Conservation (phyloP, 2,888 invertebrate species). For the Drosophila mimica region DNA sequence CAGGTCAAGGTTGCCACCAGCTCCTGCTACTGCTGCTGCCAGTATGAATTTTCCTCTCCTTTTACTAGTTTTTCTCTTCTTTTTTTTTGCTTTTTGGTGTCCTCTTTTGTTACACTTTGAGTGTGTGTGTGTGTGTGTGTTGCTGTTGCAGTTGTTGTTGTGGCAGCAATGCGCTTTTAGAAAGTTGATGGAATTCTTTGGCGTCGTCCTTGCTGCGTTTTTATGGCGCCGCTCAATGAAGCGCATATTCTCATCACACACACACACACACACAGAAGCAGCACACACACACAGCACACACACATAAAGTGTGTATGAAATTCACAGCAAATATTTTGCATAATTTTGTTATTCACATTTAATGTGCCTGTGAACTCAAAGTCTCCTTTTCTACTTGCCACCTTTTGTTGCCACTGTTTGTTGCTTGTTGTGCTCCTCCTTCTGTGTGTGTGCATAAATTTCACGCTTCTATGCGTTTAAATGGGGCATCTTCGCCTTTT, state of each 20-base stretch:
- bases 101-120: constrained; percentile 28
- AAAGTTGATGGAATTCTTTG: constrained; percentile 69
- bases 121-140: constrained; percentile 15
- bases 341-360: constrained; percentile 63
- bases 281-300: constrained; percentile 14
- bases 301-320: neutral
- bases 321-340: constrained; percentile 61
- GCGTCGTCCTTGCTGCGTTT: constrained; percentile 57
- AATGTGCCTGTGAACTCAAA: constrained; percentile 28
- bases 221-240: constrained; percentile 46
- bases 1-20: constrained; percentile 83
- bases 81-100: constrained; percentile 29
- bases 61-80: constrained; percentile 11
- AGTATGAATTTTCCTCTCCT: constrained; percentile 11
- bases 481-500: constrained; percentile 17
- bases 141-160: constrained; percentile 18
- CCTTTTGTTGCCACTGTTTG: neutral
- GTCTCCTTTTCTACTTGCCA: constrained; percentile 2
- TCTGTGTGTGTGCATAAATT: constrained; percentile 63
- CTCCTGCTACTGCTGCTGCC: constrained; percentile 34
- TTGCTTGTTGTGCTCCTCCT: constrained; percentile 8
- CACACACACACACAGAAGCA: constrained; percentile 9
- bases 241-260: constrained; percentile 32
- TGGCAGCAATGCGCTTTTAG: constrained; percentile 74
- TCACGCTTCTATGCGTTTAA: constrained; percentile 54